Percentiles rank a stretch among this genome's conserved stretches.
phyloP scores from a whole-genome alignment of 2,888 invertebrate species.

The Agrochola lychnidis region DNA sequence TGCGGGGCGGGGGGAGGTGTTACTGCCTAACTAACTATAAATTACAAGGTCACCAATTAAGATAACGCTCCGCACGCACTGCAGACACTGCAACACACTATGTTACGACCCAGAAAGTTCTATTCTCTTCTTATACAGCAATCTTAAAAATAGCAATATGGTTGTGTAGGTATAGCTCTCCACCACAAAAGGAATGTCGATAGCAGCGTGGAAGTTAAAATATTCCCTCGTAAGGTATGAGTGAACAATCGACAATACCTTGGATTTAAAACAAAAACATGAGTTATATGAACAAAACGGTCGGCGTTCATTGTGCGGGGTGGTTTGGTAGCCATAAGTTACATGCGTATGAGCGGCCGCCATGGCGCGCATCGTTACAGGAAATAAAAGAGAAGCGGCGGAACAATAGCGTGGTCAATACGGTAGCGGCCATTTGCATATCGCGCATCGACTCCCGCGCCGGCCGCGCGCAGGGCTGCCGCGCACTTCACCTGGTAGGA shows the following conservation, averaged over 20 bases:
- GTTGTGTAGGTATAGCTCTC: not conserved
- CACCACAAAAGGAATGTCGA: slow-evolving; percentile 22
- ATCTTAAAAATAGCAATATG: not conserved
- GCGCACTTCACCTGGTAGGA: slow-evolving; percentile 10
- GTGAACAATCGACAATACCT: slow-evolving; percentile 81
- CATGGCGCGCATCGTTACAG: slow-evolving; percentile 54
- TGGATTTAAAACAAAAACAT: slow-evolving; percentile 66
- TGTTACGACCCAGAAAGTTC: not conserved
- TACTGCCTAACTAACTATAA: slow-evolving; percentile 76
- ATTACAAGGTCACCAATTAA: slow-evolving; percentile 81
- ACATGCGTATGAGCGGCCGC: slow-evolving; percentile 41
- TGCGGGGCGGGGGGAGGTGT: slow-evolving; percentile 29
- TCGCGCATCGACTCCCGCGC: slow-evolving; percentile 81
- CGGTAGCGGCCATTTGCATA: slow-evolving; percentile 86
- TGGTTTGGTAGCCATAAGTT: slow-evolving; percentile 39
- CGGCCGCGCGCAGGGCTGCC: slow-evolving; percentile 58
- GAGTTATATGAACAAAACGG: slow-evolving; percentile 62
- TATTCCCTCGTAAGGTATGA: slow-evolving; percentile 69
- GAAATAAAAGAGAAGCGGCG: slow-evolving; percentile 70
- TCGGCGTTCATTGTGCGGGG: slow-evolving; percentile 70
- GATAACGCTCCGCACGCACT: slow-evolving; percentile 70
- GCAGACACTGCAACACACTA: slow-evolving; percentile 30
- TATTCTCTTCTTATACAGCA: not conserved
- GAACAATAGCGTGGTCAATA: slow-evolving; percentile 84
- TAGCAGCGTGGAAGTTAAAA: slow-evolving; percentile 57